A percentile compares a stretch with the other conserved stretches of the same genome.
Evolutionary conservation across 2,797 vertebrate genomes (phyloP).

Genomic region (Lithobates sylvaticus): DNA sequence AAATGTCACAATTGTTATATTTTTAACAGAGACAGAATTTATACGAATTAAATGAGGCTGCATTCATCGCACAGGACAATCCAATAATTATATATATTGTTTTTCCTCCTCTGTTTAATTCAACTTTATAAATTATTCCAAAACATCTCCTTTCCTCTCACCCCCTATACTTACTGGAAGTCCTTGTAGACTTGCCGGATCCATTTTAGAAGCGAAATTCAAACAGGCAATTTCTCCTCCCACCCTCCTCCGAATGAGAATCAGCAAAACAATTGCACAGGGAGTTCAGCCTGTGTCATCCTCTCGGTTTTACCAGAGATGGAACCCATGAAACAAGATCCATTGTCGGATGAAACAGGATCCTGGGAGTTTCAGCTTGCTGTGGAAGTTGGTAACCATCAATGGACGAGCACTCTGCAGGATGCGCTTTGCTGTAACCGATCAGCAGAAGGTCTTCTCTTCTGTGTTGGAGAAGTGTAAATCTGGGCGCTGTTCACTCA

Average conservation of each 20-base stretch:
- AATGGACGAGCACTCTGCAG: slow-evolving; percentile 13
- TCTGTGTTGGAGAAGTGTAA: slow-evolving; percentile 65
- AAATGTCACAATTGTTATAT: too few species aligned
- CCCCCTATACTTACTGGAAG: slow-evolving; percentile 76
- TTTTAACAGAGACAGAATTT: too few species aligned
- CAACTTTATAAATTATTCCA: neutral
- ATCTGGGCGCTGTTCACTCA: slow-evolving; percentile 54
- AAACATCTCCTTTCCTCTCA: neutral
- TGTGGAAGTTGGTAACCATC: slow-evolving; percentile 23
- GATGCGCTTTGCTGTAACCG: slow-evolving; percentile 13
- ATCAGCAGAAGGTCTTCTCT: slow-evolving; percentile 63
- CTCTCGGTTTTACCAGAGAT: slow-evolving; percentile 52
- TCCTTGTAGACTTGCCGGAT: slow-evolving; percentile 69
- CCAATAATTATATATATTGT: too few species aligned
- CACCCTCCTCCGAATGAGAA: slow-evolving; percentile 23
- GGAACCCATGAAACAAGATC: slow-evolving; percentile 48
- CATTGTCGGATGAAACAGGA: slow-evolving; percentile 51
- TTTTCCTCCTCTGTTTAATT: too few species aligned
- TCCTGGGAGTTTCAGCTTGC: slow-evolving; percentile 41
- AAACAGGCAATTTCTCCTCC: slow-evolving; percentile 33
- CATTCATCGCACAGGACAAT: too few species aligned
- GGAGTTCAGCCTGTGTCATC: slow-evolving; percentile 51
- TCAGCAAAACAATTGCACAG: slow-evolving; percentile 38
- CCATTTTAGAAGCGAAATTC: slow-evolving; percentile 69
- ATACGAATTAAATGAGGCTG: too few species aligned